Evolutionary conservation across 2,113 vertebrate genomes (phyloP), one percentile per base, ranked within the genome.

Genomic region (Sturnus vulgaris): DNA sequence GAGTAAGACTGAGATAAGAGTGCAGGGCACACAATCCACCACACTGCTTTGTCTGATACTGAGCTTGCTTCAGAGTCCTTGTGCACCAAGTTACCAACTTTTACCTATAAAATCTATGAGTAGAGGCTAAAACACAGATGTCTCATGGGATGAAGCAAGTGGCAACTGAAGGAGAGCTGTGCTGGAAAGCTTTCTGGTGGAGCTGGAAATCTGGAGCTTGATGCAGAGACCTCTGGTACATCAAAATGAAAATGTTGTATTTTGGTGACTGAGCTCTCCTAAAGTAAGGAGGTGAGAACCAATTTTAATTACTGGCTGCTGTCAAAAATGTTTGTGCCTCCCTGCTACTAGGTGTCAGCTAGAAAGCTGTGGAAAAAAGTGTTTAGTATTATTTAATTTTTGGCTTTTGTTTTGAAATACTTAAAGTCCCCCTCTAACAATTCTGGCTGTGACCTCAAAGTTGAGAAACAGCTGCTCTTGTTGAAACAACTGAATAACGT

Each of bases 381-480:
- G 5, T 63, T 60, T 12, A 18, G 5, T 7, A 5, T 57, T 81
- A 22, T 0, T 0, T 69, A 40, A 33, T 42, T 28, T 61, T 61
- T 55, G 30, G 5, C 9, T 17, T 39, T 64, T 57, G 40, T 68
- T 42, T 81, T 71, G 7, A 27, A 76, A 33, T 15, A 16, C 68
- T 9, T 31, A 0, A 76, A 37, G 11, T 72, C 12, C 3, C 5
- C 12, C 4, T 10, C 9, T 21, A 40, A 22, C 60, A 56, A 23
- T 47, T 65, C 30, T 39, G 53, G 5, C 33, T 80, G 49, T 80
- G 63, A 68, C 18, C 39, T 88, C 18, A 12, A 27, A 63, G 44
- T 50, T 68, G 20, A 49, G 50, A 77, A 86, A 42, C 3, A 7
- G 1, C 19, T 64, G 30, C 49, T 83, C 15, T 72, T 11, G 15